Percentiles rank a stretch among this genome's conserved stretches.
Evolutionary conservation across 2,797 vertebrate species (phyloP).

Genomic region (Oreortyx pictus): DNA sequence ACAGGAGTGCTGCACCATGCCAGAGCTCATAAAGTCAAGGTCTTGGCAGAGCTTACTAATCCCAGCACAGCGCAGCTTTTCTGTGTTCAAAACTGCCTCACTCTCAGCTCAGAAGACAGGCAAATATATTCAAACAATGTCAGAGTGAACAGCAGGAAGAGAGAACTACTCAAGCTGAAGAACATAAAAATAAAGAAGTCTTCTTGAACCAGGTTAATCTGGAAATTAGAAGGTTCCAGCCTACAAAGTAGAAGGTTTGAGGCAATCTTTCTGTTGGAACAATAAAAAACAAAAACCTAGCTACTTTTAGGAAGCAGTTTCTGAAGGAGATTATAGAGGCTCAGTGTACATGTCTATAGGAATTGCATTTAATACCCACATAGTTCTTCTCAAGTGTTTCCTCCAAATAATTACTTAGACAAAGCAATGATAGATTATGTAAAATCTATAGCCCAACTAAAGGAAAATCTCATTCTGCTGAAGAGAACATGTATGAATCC

Average conservation of each 20-base stretch:
- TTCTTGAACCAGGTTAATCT: background rate
- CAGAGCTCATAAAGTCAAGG: background rate
- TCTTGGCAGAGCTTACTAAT: background rate
- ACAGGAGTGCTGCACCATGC: background rate
- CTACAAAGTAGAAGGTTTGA: background rate
- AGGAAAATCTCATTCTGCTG: background rate
- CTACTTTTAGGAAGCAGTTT: background rate
- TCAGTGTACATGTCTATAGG: background rate
- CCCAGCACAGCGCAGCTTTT: background rate
- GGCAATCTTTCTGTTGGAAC: background rate
- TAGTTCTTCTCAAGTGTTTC: background rate
- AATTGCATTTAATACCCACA: background rate
- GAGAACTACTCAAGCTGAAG: background rate
- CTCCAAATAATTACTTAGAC: background rate
- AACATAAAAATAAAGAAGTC: background rate
- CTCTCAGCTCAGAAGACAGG: background rate
- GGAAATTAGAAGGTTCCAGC: background rate
- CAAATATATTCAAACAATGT: background rate
- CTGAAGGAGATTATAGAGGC: background rate
- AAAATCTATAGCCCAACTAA: background rate
- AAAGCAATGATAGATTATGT: constrained; percentile 4
- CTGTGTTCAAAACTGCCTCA: background rate
- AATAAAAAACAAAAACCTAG: background rate
- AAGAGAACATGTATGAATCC: background rate
- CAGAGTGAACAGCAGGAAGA: background rate